Evolutionary conservation across 2,113 vertebrate genomes (phyloP).

Genomic region (Stigmatopora nigra): DNA sequence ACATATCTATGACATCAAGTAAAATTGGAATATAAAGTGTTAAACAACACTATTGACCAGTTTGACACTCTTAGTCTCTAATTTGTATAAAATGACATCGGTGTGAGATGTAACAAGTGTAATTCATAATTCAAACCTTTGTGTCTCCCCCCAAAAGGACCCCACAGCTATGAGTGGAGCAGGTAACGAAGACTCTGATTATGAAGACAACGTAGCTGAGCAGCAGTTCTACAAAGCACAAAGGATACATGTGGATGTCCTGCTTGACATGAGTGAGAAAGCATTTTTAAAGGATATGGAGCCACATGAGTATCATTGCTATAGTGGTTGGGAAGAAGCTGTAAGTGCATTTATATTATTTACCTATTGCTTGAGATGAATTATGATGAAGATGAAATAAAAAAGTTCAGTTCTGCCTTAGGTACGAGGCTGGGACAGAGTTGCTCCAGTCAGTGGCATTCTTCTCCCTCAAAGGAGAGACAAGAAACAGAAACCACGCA

Average conservation of each 20-base stretch:
- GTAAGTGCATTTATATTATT: conserved; percentile 63
- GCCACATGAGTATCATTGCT: conserved; percentile 39
- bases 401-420: conserved; percentile 36
- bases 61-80: neutral
- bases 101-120: too few relatives aligned
- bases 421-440: conserved; percentile 74
- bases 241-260: conserved; percentile 58
- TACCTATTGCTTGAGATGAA: neutral
- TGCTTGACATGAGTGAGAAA: conserved; percentile 73
- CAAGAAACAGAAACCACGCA: conserved; percentile 47
- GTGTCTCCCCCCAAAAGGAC: neutral
- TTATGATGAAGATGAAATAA: neutral
- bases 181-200: neutral
- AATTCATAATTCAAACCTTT: neutral
- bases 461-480: conserved; percentile 60
- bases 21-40: neutral
- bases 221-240: conserved; percentile 26
- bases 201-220: neutral
- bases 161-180: conserved; percentile 9
- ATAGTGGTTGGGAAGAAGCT: conserved; percentile 75
- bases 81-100: neutral
- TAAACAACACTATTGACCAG: neutral
- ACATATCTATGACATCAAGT: neutral
- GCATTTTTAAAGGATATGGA: conserved; percentile 51
- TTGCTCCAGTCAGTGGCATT: conserved; percentile 58